Conservation (phyloP, 1,140 invertebrate genomes). For the Lepidotrigona ventralis region DNA sequence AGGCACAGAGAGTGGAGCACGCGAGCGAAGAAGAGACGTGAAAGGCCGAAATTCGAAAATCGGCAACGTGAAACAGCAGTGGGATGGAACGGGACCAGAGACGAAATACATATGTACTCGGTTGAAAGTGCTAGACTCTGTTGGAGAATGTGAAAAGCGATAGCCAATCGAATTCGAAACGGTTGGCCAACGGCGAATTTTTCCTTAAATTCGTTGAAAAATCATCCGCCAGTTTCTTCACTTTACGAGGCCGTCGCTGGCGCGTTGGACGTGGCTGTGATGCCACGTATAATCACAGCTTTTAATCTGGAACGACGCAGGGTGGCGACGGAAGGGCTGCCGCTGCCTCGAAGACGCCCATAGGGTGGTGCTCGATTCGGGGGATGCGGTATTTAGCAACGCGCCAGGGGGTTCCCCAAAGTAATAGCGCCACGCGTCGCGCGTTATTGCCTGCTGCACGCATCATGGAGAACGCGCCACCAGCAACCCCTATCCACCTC, state of each 20-base stretch:
- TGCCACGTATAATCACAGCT: conserved; percentile 62
- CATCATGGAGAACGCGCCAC: conserved; percentile 34
- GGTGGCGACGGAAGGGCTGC: conserved; percentile 30
- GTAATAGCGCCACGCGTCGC: conserved; percentile 68
- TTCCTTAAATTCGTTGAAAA: no score
- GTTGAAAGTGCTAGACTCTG: background rate
- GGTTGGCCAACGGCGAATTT: no score
- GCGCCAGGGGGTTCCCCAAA: conserved; percentile 61
- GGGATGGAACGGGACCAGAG: background rate
- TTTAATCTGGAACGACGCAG: conserved; percentile 61
- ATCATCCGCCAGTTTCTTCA: no score
- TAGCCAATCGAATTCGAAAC: background rate
- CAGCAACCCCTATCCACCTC: conserved; percentile 20
- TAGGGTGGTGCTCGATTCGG: conserved; percentile 22
- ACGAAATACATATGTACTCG: background rate
- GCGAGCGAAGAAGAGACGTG: conserved; percentile 27
- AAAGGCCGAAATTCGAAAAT: conserved; percentile 41
- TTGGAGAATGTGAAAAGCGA: background rate
- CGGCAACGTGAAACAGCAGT: background rate
- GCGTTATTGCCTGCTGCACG: conserved; percentile 70
- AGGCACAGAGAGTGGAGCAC: conserved; percentile 13
- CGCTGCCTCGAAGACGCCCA: conserved; percentile 38
- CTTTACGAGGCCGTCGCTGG: background rate
- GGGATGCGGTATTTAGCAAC: conserved; percentile 67
- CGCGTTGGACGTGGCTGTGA: conserved; percentile 21